Evolutionary conservation across 1,140 invertebrate species (phyloP).

Genomic region (Diabrotica undecimpunctata): DNA sequence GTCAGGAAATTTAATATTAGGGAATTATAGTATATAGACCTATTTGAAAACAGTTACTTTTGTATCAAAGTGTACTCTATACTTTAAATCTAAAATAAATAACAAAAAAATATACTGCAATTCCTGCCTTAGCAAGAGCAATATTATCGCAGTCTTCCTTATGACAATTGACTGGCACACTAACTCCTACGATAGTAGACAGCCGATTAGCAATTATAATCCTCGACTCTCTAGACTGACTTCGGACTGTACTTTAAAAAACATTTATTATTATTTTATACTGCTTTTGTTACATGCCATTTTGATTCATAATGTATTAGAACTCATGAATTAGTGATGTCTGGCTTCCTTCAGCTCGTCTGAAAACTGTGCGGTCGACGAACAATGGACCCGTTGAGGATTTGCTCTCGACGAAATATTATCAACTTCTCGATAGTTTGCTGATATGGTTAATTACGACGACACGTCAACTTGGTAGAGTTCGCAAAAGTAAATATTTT

Average conservation of each 20-base stretch:
- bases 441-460: too few species aligned
- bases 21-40: too few species aligned
- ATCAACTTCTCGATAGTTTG: neutral
- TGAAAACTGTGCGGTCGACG: neutral
- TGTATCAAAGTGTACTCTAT: too few species aligned
- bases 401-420: neutral
- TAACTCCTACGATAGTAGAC: slow-evolving; percentile 13
- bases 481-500: too few species aligned
- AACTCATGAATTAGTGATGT: slow-evolving; percentile 17
- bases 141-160: too few species aligned
- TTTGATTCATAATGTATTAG: slow-evolving; percentile 19
- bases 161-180: neutral
- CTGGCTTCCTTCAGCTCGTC: neutral
- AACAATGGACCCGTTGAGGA: slow-evolving; percentile 5
- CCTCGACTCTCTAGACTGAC: slow-evolving; percentile 11
- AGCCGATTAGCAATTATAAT: slow-evolving; percentile 17
- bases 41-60: too few species aligned
- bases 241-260: slow-evolving; percentile 11
- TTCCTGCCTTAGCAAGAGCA: too few species aligned
- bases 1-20: too few species aligned
- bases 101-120: too few species aligned
- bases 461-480: too few species aligned
- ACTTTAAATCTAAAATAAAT: too few species aligned
- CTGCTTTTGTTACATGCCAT: slow-evolving; percentile 13
- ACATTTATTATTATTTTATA: slow-evolving; percentile 18